These are phyloP conservation scores for Thymelicus lineola DNA, from an alignment of 2,888 invertebrate species.

Conservation along the genomic window DNA sequence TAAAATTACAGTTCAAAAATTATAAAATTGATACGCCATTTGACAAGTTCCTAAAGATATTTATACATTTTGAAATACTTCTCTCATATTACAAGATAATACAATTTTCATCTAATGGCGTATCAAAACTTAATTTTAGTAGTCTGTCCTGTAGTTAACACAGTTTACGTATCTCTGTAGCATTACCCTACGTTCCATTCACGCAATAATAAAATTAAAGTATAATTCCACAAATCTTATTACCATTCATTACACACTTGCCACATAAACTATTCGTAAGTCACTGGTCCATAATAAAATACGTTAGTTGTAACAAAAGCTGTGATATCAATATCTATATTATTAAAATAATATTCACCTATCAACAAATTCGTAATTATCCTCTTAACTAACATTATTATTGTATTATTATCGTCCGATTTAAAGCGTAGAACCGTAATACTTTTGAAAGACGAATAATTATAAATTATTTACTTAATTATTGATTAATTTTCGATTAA, in stretches of 20 bases:
- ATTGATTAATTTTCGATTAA: slow-evolving; percentile 42
- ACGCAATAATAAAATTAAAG: slow-evolving; percentile 26
- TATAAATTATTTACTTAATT: slow-evolving; percentile 33
- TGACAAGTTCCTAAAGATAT: slow-evolving; percentile 30
- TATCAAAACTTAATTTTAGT: slow-evolving; percentile 30
- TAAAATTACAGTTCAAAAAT: slow-evolving; percentile 27
- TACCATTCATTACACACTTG: slow-evolving; percentile 10
- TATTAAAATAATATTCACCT: slow-evolving; percentile 53
- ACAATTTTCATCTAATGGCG: slow-evolving; percentile 29
- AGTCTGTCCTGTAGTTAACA: background rate
- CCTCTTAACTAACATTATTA: slow-evolving; percentile 44
- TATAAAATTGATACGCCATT: slow-evolving; percentile 38
- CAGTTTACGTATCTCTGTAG: background rate
- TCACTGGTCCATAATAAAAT: slow-evolving; percentile 52
- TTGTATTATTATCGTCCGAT: slow-evolving; percentile 67
- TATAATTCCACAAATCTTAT: slow-evolving; percentile 7
- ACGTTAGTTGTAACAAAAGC: slow-evolving; percentile 59
- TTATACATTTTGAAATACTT: background rate
- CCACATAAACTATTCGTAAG: slow-evolving; percentile 43
- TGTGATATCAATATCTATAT: slow-evolving; percentile 47
- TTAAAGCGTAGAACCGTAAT: slow-evolving; percentile 83
- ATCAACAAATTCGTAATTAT: slow-evolving; percentile 56
- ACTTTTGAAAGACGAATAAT: slow-evolving; percentile 64
- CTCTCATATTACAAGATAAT: background rate
- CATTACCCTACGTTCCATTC: slow-evolving; percentile 1